Base-by-base conservation (phyloP, 1,140 invertebrate genomes). In the Drosophila tsacasi region DNA sequence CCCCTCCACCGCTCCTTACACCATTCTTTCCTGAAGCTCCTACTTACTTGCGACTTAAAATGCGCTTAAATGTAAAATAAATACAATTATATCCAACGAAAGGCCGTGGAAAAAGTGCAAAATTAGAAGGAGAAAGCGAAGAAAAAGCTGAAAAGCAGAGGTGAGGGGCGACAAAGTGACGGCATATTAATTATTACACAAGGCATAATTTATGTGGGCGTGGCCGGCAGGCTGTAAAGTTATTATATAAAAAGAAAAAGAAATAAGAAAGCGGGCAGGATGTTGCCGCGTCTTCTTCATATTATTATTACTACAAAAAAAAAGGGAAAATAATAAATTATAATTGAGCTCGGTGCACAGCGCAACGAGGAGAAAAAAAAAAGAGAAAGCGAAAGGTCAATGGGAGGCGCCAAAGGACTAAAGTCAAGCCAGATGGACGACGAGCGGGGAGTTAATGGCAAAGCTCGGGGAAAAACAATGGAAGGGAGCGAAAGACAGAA, bases 41-140 rank as follows among this genome's bases (percentile, higher is more conserved):
- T 63, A 79, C 69, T 83, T 84, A 84, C 81, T 90, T 79, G 79
- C 57, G 85, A 90, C 76, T 90, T 90, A 81, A 90, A 90, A 89
- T 79, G 79, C 86, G 81, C 86, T 90, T 90, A 85, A 89, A 90
- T 81, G 83, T 83, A 89, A 90, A 89, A 89, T 89, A 89, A 89
- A 89, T 89, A 89, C 83, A 89, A 89, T 89, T 89, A 89, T 85
- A 82, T 90, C 81, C 75, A 55, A 62, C 77, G 58, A 77, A 78
- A 78, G 73, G 64, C 64, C 49, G 25, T n/a, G 72, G 62, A 66
- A 77, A 78, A 81, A 90, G 87, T 87, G 81, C 62, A 75, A 90
- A 89, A 89, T 85, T 75, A 77, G 72, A 81, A 66, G 69, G 60
- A 39, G 42, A 47, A 15, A 19, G 15, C 4, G 58, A 57, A 39